phyloP scores from a whole-genome alignment of 2,113 vertebrate species.

The Urocolius indicus region DNA sequence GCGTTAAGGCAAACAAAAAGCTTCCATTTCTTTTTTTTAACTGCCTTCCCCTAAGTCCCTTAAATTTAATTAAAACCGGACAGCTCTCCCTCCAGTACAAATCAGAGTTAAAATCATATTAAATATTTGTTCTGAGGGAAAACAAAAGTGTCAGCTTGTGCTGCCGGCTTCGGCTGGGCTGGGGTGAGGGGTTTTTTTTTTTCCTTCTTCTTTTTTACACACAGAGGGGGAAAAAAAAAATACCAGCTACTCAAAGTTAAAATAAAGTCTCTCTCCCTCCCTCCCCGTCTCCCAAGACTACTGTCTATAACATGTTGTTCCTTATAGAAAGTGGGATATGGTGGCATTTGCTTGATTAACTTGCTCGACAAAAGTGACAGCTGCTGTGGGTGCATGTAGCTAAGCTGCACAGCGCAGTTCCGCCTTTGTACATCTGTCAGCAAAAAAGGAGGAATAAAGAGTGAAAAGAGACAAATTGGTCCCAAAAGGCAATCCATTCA shows the following conservation, averaged over 20 bases:
- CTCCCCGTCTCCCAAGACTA: slow-evolving; percentile 84
- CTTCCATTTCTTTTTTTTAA: slow-evolving; percentile 64
- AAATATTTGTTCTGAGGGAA: slow-evolving; percentile 52
- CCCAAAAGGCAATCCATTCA: slow-evolving; percentile 99
- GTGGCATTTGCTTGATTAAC: slow-evolving; percentile 99
- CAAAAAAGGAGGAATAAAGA: slow-evolving; percentile 94
- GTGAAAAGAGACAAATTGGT: slow-evolving; percentile 99
- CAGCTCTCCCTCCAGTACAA: slow-evolving; percentile 40
- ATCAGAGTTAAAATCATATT: slow-evolving; percentile 68
- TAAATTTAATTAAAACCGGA: slow-evolving; percentile 70
- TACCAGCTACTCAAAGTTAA: slow-evolving; percentile 84
- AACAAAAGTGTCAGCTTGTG: slow-evolving; percentile 67
- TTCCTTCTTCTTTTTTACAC: background rate
- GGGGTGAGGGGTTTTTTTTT: accelerated
- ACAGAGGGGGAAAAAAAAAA: slow-evolving; percentile 36
- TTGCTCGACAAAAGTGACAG: slow-evolving; percentile 99
- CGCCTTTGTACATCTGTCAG: slow-evolving; percentile 99
- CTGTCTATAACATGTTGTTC: slow-evolving; percentile 90
- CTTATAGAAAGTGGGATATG: slow-evolving; percentile 95
- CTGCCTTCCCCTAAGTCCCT: slow-evolving; percentile 31
- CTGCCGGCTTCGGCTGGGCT: slow-evolving; percentile 29
- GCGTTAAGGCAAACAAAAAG: slow-evolving; percentile 67
- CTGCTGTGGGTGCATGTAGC: slow-evolving; percentile 96
- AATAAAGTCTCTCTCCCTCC: slow-evolving; percentile 86
- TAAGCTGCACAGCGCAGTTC: slow-evolving; percentile 98